These are phyloP conservation scores for Myotis brandtii DNA, from an alignment of 2,113 vertebrate species.

Conservation along the genomic window DNA sequence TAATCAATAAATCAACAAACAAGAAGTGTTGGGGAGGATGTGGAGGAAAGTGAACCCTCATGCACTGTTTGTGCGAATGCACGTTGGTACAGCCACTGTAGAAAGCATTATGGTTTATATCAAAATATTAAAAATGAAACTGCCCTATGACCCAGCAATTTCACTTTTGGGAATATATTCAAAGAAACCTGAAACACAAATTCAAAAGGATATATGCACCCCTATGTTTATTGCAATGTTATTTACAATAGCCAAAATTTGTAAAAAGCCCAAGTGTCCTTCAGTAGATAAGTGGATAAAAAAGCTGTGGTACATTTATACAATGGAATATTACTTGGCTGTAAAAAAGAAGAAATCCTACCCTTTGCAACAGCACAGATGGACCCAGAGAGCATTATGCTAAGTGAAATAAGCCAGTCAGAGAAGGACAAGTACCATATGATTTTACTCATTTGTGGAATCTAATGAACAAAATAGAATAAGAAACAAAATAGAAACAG, in stretches of 20 bases:
- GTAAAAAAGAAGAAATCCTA: not conserved
- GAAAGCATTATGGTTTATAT: not conserved
- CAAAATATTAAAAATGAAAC: not conserved
- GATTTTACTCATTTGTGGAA: not conserved
- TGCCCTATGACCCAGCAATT: not conserved
- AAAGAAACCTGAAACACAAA: not conserved
- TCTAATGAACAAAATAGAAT: not conserved
- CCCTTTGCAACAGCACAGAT: not conserved
- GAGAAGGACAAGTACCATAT: not conserved
- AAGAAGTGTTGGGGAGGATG: not conserved
- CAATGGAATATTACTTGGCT: not conserved
- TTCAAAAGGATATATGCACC: not conserved
- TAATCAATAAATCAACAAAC: not conserved
- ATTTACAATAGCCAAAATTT: not conserved
- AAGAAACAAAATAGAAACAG: not conserved
- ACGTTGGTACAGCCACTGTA: not conserved
- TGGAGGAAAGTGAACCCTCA: not conserved
- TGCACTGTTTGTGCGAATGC: not conserved
- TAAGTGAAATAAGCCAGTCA: not conserved
- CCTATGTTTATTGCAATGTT: not conserved
- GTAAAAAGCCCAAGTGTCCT: not conserved
- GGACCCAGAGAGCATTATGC: not conserved
- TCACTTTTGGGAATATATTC: not conserved
- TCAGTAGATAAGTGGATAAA: not conserved
- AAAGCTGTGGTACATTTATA: not conserved